phyloP scores from a whole-genome alignment of 2,113 vertebrate species.

The Numenius arquata region DNA sequence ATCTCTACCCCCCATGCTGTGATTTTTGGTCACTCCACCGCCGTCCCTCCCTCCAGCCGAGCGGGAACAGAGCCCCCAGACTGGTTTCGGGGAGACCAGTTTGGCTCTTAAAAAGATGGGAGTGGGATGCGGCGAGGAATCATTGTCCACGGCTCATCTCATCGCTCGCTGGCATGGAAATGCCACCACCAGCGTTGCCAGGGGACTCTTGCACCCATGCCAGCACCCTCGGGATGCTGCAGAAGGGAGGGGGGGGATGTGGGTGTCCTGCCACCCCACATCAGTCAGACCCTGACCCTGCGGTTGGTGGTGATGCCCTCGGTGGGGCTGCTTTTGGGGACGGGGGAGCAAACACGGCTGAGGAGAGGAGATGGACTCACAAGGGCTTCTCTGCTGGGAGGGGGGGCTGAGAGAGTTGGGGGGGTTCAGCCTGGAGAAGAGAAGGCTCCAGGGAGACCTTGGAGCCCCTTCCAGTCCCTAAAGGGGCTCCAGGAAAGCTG shows the following conservation, averaged over 20 bases:
- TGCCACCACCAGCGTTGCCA: background rate
- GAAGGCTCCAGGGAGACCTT: no score
- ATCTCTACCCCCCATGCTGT: rapidly evolving
- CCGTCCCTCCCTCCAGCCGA: background rate
- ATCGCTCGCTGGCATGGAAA: rapidly evolving
- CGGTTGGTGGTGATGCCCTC: rapidly evolving
- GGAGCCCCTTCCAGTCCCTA: no score
- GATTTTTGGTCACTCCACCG: background rate
- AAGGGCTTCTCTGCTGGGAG: background rate
- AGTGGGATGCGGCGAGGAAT: background rate
- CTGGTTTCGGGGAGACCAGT: background rate
- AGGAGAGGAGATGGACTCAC: rapidly evolving
- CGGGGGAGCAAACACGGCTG: background rate
- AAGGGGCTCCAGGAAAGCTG: no score
- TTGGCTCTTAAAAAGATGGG: background rate
- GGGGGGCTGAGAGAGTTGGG: no score
- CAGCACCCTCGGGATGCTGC: background rate
- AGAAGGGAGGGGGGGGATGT: background rate
- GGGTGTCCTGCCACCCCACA: background rate
- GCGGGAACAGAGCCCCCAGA: background rate
- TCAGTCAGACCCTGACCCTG: background rate
- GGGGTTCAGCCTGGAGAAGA: no score
- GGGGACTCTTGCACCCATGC: background rate
- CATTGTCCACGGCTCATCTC: rapidly evolving
- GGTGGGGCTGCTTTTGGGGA: rapidly evolving